Conservation (phyloP, 2,888 invertebrate species). For the Pantelozetes paolii region DNA sequence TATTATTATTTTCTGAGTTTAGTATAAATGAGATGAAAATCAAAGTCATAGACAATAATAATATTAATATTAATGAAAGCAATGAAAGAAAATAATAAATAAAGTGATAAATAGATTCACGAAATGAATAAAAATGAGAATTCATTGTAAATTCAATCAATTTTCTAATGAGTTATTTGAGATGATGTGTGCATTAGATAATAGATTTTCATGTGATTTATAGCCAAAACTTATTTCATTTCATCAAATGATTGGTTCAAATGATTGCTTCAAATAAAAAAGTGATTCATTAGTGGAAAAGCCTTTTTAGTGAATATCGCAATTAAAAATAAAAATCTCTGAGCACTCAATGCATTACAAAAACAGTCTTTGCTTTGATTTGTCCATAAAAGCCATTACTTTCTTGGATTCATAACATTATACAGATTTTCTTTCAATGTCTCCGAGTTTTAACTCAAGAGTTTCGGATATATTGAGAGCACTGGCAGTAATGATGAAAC, state of each 20-base stretch:
- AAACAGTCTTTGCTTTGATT: not conserved
- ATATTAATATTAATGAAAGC: not conserved
- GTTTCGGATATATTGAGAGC: not conserved
- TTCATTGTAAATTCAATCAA: not conserved
- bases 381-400: not conserved
- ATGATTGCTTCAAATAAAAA: not conserved
- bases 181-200: slow-evolving; percentile 6
- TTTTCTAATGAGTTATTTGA: slow-evolving; percentile 5
- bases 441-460: not conserved
- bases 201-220: slow-evolving; percentile 23
- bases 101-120: not conserved
- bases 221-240: slow-evolving; percentile 4
- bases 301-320: slow-evolving; percentile 12
- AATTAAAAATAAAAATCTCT: slow-evolving; percentile 10
- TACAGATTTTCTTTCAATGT: slow-evolving; percentile 21
- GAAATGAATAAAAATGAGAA: not conserved
- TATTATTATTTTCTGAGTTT: too few relatives aligned
- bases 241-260: too few relatives aligned
- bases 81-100: not conserved
- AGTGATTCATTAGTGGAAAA: slow-evolving; percentile 10
- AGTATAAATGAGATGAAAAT: too few relatives aligned
- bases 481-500: slow-evolving; percentile 23
- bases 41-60: too few relatives aligned
- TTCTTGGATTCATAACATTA: slow-evolving; percentile 6
- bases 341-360: not conserved